Evolutionary conservation across 1,140 invertebrate species (phyloP).

Genomic region (Ooceraea biroi): DNA sequence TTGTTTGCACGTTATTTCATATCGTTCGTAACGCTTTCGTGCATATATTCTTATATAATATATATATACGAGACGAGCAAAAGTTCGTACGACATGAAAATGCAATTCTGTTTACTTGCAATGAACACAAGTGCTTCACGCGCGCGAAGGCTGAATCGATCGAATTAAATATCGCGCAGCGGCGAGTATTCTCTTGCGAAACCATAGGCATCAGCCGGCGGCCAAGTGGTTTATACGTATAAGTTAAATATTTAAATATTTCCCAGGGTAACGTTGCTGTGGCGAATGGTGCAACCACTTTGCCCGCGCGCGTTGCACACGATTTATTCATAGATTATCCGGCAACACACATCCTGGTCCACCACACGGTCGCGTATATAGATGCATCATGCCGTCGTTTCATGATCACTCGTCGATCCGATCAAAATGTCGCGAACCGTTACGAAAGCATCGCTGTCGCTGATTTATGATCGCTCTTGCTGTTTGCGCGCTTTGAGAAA

Average conservation of each 20-base stretch:
- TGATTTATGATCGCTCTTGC: slow-evolving; percentile 20
- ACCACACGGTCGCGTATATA: slow-evolving; percentile 10
- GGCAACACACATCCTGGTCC: slow-evolving; percentile 41
- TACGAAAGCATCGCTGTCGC: slow-evolving; percentile 17
- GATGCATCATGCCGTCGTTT: slow-evolving; percentile 34
- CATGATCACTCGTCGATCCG: slow-evolving; percentile 49
- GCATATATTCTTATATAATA: no score
- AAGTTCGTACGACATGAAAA: slow-evolving; percentile 9
- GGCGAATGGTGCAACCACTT: slow-evolving; percentile 50
- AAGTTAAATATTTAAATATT: slow-evolving; percentile 62
- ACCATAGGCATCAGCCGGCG: slow-evolving; percentile 36
- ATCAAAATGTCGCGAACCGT: slow-evolving; percentile 48
- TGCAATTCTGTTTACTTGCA: slow-evolving; percentile 42
- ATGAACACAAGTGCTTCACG: neutral
- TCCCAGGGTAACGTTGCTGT: slow-evolving; percentile 38
- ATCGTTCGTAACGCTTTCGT: neutral
- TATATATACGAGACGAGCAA: slow-evolving; percentile 7
- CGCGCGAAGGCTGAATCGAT: slow-evolving; percentile 31
- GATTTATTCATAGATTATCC: slow-evolving; percentile 59
- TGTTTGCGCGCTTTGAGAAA: neutral
- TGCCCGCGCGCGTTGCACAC: slow-evolving; percentile 11
- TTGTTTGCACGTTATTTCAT: slow-evolving; percentile 6
- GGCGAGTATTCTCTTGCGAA: slow-evolving; percentile 36
- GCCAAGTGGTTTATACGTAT: slow-evolving; percentile 52
- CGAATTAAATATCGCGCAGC: slow-evolving; percentile 56